phyloP scores from a whole-genome alignment of 2,113 vertebrate genomes.

The Zosterops japonicus region DNA sequence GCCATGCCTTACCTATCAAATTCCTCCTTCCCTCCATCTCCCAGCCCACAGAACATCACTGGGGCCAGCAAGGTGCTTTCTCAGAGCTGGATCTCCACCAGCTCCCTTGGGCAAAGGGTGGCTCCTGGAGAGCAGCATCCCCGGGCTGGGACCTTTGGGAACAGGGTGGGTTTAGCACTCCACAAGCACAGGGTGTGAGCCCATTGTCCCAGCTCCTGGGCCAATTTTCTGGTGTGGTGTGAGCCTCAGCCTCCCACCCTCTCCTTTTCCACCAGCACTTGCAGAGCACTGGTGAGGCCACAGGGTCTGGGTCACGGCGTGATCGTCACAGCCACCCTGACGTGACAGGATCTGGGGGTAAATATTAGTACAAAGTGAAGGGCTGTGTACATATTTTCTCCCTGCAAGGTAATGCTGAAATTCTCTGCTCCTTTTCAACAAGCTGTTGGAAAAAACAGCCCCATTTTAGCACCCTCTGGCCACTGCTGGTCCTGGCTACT shows the following conservation, averaged over 20 bases:
- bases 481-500: background rate
- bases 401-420: conserved; percentile 19
- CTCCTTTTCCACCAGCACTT: background rate
- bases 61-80: background rate
- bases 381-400: conserved; percentile 14
- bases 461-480: background rate
- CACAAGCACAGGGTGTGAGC: accelerated
- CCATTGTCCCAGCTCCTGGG: background rate
- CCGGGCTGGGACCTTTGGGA: background rate
- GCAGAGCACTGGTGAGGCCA: background rate
- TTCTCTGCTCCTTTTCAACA: background rate
- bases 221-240: accelerated
- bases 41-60: background rate
- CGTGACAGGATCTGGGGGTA: background rate
- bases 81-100: background rate
- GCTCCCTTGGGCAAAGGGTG: accelerated
- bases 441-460: background rate
- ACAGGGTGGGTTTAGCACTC: background rate
- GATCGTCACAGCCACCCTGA: background rate
- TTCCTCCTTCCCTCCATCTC: background rate
- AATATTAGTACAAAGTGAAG: background rate
- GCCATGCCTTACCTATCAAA: background rate
- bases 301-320: accelerated
- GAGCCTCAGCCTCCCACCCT: background rate
- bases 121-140: background rate